Base-by-base conservation (phyloP, 2,797 vertebrate species). In the Spinibarbus caldwelli region DNA sequence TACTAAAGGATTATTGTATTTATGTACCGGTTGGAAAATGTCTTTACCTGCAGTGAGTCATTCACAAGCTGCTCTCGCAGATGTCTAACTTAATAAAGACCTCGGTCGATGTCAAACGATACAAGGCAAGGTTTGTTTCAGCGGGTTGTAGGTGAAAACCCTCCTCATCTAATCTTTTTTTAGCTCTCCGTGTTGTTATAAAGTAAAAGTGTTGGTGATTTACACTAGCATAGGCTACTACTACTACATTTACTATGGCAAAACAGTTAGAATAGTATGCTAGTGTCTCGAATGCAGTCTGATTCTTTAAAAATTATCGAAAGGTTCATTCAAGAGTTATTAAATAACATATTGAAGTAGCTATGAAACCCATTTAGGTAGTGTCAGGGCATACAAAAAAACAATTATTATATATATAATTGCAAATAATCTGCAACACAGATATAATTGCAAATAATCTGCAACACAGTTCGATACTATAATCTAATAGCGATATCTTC, bases 11-110 rank as follows among this genome's bases (percentile, higher is more conserved):
- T 19, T 34, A 66, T 66, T 34, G 29, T 66, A 66, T 66, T 64
- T 31, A 31, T 66, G 62, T 66, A 19, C 26, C 0, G 4, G 71
- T 8, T 49, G 38, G 12, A 66, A 49, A 43, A 59, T 31, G 59
- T 34, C 6, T 79, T 49, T 47, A 64, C 57, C 77, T 62, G n/a
- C 26, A 64, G 76, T 38, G 52, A 75, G 45, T 34, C 26, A 47
- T 75, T 75, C 71, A 49, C 71, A 76, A 54, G 47, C 29, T 76
- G 45, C 45, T 76, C 29, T 11, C 52, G 10, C 19, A 57, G 49
- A 52, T 77, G 49, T 77, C 34, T 34, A 57, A 77, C 73, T 36
- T 72, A 77, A 64, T 79, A 64, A 80, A 80, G 43, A 62, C 7
- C 9, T 5, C 10, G 7, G 2, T 34, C 10, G 11, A 43, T 79